phyloP scores from a whole-genome alignment of 2,113 vertebrate species.

The Neomonachus schauinslandi region DNA sequence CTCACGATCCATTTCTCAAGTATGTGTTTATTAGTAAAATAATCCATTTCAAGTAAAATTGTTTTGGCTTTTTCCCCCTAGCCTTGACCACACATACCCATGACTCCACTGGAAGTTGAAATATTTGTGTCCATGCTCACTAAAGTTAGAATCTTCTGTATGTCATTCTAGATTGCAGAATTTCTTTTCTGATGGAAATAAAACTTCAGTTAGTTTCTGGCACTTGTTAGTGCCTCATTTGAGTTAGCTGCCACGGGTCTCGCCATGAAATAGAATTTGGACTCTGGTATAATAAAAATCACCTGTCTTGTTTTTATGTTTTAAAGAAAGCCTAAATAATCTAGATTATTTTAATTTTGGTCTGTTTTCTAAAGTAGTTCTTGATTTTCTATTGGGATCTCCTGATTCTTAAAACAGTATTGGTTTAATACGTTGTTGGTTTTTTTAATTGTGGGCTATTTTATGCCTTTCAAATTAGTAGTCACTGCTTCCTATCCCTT shows the following conservation, averaged over 20 bases:
- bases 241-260: background rate
- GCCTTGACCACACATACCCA: background rate
- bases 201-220: background rate
- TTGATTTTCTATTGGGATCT: background rate
- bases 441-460: background rate
- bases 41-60: background rate
- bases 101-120: background rate
- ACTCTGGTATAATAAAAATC: background rate
- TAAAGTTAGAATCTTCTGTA: background rate
- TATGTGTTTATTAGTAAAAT: background rate
- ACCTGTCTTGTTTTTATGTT: background rate
- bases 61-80: background rate
- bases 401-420: background rate
- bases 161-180: background rate
- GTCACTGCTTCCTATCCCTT: background rate
- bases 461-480: background rate
- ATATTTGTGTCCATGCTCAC: background rate
- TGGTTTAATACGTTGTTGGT: background rate
- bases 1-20: background rate
- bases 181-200: constrained; percentile 32
- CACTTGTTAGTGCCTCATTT: background rate
- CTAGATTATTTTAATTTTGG: background rate
- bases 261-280: background rate
- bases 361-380: background rate
- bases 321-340: constrained; percentile 15